Evolutionary conservation across 2,888 invertebrate genomes (phyloP), one percentile per base, ranked within the genome.

Genomic region (Eurytoma adleriae): DNA sequence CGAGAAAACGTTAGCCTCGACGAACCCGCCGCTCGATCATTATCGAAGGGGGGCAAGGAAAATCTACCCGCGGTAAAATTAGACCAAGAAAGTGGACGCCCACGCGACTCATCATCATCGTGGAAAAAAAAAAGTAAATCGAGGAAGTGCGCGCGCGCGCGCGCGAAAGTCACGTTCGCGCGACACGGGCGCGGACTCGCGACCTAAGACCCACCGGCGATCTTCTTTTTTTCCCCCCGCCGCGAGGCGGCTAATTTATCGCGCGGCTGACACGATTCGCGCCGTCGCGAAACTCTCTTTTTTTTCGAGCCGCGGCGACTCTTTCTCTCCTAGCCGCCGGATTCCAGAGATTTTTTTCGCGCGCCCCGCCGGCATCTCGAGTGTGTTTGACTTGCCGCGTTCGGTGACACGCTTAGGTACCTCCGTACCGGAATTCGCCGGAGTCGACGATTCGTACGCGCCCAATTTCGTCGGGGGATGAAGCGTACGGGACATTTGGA

Each of bases 181-280:
- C 30, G 20, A 50, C 48, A 64, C 54, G 56, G 18, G 24, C 12
- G 14, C n/a, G 48, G 40, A 75, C 67, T 67, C 50, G 64, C 73
- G 56, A 62, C 73, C 56, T 64, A 48, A 50, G 77, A 77, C 70
- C 70, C 27, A 48, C 57, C 40, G 59, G 64, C 79, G 40, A 78
- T 66, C 52, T 61, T 78, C 20, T 64, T 68, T 75, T 67, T 57
- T 79, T 54, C 40, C 54, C 30, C 57, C 54, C 64, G 12, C 7
- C n/a, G n/a, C n/a, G n/a, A n/a, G n/a, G n/a, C n/a, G 24, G 57
- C 79, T 79, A 79, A 70, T 70, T 79, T 74, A 79, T 74, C 64
- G 68, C 57, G 59, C 48, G 48, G 48, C 52, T 79, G 79, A 76
- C 76, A 76, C 70, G 71, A 74, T 71, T 80, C 61, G 71, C 67